Percentiles rank a stretch among this genome's conserved stretches.
These are phyloP conservation scores for Zingel zingel DNA, from an alignment of 2,113 vertebrate genomes.

Conservation along the genomic window DNA sequence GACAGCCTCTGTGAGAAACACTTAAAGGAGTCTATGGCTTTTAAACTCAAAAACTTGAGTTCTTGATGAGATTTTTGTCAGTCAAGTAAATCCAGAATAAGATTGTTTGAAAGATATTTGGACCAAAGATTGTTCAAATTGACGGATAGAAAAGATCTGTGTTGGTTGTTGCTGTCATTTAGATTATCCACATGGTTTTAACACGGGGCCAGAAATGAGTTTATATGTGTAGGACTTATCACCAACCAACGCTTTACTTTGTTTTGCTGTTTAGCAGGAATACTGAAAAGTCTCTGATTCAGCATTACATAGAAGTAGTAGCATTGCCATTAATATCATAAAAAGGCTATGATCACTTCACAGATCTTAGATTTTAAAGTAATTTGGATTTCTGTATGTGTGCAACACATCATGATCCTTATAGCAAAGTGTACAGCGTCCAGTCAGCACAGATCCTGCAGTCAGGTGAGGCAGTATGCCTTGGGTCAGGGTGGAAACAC, in stretches of 20 bases:
- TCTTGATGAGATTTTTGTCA: conserved; percentile 7
- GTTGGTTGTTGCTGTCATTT: conserved; percentile 4
- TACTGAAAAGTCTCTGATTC: not conserved
- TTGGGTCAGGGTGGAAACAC: not conserved
- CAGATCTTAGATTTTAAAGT: not conserved
- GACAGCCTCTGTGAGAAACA: not conserved
- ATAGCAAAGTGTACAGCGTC: not conserved
- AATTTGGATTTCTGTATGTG: not conserved
- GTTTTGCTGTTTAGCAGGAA: not conserved
- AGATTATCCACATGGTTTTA: not conserved
- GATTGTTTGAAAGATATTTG: not conserved
- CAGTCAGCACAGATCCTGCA: conserved; percentile 1
- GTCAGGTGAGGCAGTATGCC: conserved; percentile 10
- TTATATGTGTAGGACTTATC: not conserved
- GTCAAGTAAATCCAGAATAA: not conserved
- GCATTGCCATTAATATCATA: not conserved
- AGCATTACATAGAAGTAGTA: not conserved
- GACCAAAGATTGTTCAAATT: not conserved
- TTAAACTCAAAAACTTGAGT: conserved; percentile 7
- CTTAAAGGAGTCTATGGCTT: not conserved
- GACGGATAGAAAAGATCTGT: not conserved
- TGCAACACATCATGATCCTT: not conserved
- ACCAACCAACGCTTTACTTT: not conserved
- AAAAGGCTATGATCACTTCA: not conserved
- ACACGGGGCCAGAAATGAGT: not conserved